Evolutionary conservation across 1,140 invertebrate species (phyloP), one percentile per base, ranked within the genome.

Genomic region (Lasioglossum baleicum): DNA sequence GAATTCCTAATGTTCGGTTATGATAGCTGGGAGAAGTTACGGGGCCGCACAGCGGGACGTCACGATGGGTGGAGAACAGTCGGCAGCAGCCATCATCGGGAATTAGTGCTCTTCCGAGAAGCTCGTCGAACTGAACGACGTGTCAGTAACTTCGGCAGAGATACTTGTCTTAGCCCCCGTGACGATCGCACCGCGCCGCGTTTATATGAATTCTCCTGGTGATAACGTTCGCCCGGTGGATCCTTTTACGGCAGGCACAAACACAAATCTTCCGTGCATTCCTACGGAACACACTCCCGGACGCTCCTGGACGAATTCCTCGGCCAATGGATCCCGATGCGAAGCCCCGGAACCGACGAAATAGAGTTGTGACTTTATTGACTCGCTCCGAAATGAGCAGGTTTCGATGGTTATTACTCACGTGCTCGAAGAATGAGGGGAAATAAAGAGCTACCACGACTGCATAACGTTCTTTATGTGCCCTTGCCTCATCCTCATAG

Each of bases 1-100:
- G 81, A 87, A 89, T 90, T 90, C 85, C 88, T 86, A 82, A 87
- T 84, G 86, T 86, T 84, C 79, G 76, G 85, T 87, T 86, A 79
- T 83, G 84, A 83, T 85, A 75, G 83, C 48, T 66, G 60, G 40
- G 80, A 78, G 75, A 87, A 87, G 76, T 87, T 87, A 87, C 74
- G 83, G 66, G 74, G 70, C 80, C 76, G 75, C 20, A 22, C 86
- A 83, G 85, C 83, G 71, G 86, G 86, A 84, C 64, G 60, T 84
- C 69, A 44, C 63, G 66, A 83, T 82, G 70, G 83, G 70, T 81
- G 81, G 74, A 83, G 83, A 85, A 85, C 58, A 86, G 68, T 75
- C 67, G 40, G 75, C 75, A 75, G 83, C 77, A 78, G 75, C 81
- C 84, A 84, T 88, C 82, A 81, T 88, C 81, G 80, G 53, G 83